Percentiles rank a stretch among this genome's conserved stretches.
These are phyloP conservation scores for Antheraea pernyi DNA, from an alignment of 1,140 invertebrate species.

Conservation along the genomic window DNA sequence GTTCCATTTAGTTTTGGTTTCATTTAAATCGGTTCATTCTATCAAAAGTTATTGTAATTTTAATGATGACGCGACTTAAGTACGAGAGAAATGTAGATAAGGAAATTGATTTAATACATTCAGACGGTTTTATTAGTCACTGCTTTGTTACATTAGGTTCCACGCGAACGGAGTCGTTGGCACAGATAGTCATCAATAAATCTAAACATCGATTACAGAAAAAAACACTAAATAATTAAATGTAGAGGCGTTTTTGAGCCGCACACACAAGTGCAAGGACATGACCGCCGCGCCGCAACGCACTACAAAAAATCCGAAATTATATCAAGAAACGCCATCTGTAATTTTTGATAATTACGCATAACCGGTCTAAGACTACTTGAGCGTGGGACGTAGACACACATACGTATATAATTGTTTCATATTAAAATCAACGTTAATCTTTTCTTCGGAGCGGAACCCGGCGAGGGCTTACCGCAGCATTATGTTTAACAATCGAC, in stretches of 20 bases:
- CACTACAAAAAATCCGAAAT: slow-evolving; percentile 52
- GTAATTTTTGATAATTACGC: slow-evolving; percentile 75
- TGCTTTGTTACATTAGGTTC: no score
- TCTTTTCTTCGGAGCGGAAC: slow-evolving; percentile 73
- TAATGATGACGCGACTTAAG: no score
- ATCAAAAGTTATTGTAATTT: no score
- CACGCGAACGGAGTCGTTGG: no score
- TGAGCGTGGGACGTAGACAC: slow-evolving; percentile 74
- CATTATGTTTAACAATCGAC: slow-evolving; percentile 78
- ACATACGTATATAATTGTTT: slow-evolving; percentile 77
- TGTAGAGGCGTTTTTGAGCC: background rate
- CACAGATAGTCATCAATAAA: no score
- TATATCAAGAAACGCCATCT: slow-evolving; percentile 58
- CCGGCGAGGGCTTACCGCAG: slow-evolving; percentile 57
- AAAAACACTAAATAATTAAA: no score
- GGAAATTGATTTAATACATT: no score
- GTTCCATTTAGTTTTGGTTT: no score
- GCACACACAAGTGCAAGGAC: slow-evolving; percentile 1
- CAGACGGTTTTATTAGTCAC: no score
- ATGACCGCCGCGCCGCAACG: background rate
- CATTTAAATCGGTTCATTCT: no score
- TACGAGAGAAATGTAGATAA: no score
- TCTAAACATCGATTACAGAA: no score
- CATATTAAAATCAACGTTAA: slow-evolving; percentile 78
- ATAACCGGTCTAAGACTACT: slow-evolving; percentile 62